Base-by-base conservation (phyloP, 1,140 invertebrate species). In the Zaprionus kolodkinae region DNA sequence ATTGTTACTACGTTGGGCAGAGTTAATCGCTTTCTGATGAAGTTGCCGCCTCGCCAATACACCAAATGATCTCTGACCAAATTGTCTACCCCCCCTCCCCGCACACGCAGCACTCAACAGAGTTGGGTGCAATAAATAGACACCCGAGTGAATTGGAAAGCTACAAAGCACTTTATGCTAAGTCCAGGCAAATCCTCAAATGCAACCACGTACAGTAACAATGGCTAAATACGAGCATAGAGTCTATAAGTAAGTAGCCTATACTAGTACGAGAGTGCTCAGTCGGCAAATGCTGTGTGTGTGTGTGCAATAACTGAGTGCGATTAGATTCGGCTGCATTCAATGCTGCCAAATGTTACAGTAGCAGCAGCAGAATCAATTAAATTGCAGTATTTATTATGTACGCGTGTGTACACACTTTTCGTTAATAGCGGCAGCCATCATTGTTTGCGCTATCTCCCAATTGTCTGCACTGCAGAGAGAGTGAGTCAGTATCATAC, bases 21-120 rank as follows among this genome's bases (percentile, higher is more conserved):
- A 63, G 68, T 68, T 76, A 76, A 76, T 79, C 77, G 77, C 45
- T 72, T 72, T 72, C 60, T 72, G 59, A 76, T 76, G 68, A 76
- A 71, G 65, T 64, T 62, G 38, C 52, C 33, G 35, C 40, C 59
- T 71, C 43, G 43, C 21, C 61, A 61, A 75, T 40, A 52, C 35
- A 25, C 54, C 67, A 64, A 64, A 43, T 59, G 43, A 71, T 75
- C 45, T 71, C 55, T 33, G 3, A 12, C 27, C 40, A 61, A 21
- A 66, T 65, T 56, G 52, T 15, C 6, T 33, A 30, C 4, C 4
- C 3, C 12, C 0, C 12, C 12, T 6, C 6, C 38, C n/a, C 6
- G n/a, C n/a, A 1, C 13, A 13, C 0, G 1, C n/a, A 7, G 2
- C 13, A 2, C 6, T 5, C 21, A 21, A 21, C 21, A 21, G 21